Evolutionary conservation across 2,113 vertebrate genomes (phyloP).

Genomic region (Amazona vittata): DNA sequence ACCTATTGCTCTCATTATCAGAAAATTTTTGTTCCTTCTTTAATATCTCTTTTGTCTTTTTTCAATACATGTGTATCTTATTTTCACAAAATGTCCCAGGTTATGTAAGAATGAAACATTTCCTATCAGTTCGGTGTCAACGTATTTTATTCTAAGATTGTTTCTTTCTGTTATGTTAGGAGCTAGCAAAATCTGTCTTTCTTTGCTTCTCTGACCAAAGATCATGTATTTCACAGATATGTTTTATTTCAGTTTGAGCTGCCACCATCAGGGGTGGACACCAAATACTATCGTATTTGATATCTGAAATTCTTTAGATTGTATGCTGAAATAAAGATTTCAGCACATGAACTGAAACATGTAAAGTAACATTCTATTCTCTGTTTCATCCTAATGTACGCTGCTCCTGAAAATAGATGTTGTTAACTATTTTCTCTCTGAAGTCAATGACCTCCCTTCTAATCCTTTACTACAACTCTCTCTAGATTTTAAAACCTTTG

Average conservation of each 20-base stretch:
- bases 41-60: neutral
- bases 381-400: neutral
- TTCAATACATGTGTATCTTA: accelerated
- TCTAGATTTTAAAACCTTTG: neutral
- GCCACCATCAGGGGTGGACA: neutral
- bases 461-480: neutral
- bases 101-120: neutral
- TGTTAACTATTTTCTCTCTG: neutral
- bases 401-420: neutral
- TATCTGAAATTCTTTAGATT: neutral
- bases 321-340: neutral
- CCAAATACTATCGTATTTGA: neutral
- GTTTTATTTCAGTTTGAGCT: neutral
- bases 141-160: neutral
- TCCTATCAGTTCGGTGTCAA: neutral
- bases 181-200: neutral
- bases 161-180: neutral
- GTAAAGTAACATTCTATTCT: neutral
- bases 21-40: neutral
- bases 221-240: neutral
- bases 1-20: neutral
- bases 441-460: neutral
- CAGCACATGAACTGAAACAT: neutral
- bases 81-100: neutral
- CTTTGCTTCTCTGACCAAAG: neutral